A percentile compares a stretch with the other conserved stretches of the same genome.
Evolutionary conservation across 2,797 vertebrate species (phyloP).

Genomic region (Chaenodraco wilsoni): DNA sequence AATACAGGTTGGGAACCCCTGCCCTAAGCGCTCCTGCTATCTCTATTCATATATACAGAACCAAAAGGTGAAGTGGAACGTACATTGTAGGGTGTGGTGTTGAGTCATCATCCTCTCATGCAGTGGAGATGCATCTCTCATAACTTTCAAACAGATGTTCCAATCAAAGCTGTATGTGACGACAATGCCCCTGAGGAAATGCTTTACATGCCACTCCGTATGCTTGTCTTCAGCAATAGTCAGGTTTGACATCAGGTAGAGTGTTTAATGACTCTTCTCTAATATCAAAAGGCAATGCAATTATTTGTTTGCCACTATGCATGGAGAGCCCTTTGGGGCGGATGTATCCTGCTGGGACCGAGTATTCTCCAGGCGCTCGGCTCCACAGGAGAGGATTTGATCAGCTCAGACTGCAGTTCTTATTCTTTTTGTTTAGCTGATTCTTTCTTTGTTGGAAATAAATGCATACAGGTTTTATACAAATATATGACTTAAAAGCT

Average conservation of each 20-base stretch:
- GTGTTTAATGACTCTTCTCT: background rate
- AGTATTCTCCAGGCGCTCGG: constrained; percentile 8
- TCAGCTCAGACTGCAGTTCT: background rate
- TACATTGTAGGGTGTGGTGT: constrained; percentile 13
- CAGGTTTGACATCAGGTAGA: background rate
- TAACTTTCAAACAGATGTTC: constrained; percentile 10
- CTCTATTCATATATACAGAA: background rate
- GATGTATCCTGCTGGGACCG: constrained; percentile 15
- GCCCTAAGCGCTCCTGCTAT: constrained; percentile 1
- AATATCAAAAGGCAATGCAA: background rate
- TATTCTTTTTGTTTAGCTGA: background rate
- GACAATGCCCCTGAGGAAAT: background rate
- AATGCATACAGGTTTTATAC: background rate
- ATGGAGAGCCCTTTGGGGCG: constrained; percentile 10
- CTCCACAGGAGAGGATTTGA: constrained; percentile 18
- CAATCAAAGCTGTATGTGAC: background rate
- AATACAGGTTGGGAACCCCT: too few relatives aligned
- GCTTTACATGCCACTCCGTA: background rate
- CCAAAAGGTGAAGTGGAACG: constrained; percentile 13
- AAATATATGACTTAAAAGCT: background rate
- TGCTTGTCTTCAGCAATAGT: too few relatives aligned
- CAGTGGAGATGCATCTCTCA: background rate
- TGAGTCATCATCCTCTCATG: constrained; percentile 32
- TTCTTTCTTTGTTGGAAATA: background rate
- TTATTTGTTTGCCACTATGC: background rate